phyloP scores from a whole-genome alignment of 2,797 vertebrate genomes.

The Chelon auratus region DNA sequence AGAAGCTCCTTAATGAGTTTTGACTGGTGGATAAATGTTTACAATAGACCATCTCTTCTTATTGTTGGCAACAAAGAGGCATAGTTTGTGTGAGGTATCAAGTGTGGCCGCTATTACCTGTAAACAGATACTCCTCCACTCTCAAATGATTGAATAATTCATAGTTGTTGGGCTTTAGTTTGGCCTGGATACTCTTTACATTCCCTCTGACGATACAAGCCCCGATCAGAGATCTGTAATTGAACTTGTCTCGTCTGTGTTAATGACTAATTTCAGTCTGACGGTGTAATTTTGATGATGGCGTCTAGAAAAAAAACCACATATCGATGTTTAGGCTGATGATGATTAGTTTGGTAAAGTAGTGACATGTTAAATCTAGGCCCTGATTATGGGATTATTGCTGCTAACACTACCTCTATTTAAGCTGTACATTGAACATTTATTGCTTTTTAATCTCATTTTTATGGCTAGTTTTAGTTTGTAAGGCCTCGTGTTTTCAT shows the following conservation, averaged over 20 bases:
- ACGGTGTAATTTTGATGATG: neutral
- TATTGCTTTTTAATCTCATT: slow-evolving; percentile 19
- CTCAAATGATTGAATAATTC: slow-evolving; percentile 83
- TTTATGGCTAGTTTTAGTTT: slow-evolving; percentile 29
- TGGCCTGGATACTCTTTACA: slow-evolving; percentile 50
- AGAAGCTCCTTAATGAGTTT: slow-evolving; percentile 50
- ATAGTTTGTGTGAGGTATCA: slow-evolving; percentile 56
- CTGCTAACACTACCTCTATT: slow-evolving; percentile 65
- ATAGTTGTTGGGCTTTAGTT: slow-evolving; percentile 68
- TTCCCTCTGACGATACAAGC: slow-evolving; percentile 35
- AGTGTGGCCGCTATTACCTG: slow-evolving; percentile 65
- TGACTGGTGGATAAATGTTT: slow-evolving; percentile 55
- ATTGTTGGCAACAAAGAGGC: slow-evolving; percentile 62
- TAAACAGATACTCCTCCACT: slow-evolving; percentile 77
- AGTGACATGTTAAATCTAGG: slow-evolving; percentile 39
- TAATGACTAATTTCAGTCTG: slow-evolving; percentile 9
- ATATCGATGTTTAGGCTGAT: slow-evolving; percentile 8
- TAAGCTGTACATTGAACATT: neutral
- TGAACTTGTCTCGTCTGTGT: slow-evolving; percentile 7
- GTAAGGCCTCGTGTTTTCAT: slow-evolving; percentile 31
- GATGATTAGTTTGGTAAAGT: slow-evolving; percentile 9
- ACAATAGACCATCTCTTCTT: slow-evolving; percentile 56
- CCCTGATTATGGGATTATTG: slow-evolving; percentile 41
- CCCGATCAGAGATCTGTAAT: slow-evolving; percentile 36
- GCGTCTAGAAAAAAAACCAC: neutral